Evolutionary conservation across 2,113 vertebrate species (phyloP).

Genomic region (zebrafish (Danio rerio)): GRCz12tu NC_133176.1:58749501-58750000

Average conservation of each 20-base stretch:
- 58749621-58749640: background rate
- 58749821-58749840: no score
- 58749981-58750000: no score
- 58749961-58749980: no score
- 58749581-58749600: background rate
- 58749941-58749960: no score
- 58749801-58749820: no score
- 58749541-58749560: background rate
- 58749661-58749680: slow-evolving; percentile 11
- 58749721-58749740: background rate
- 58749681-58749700: background rate
- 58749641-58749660: background rate
- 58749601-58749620: background rate
- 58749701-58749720: background rate
- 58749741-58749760: background rate
- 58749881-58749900: no score
- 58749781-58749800: no score
- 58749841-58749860: no score
- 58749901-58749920: no score
- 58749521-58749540: background rate
- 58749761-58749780: background rate
- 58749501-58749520: background rate
- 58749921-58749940: no score
- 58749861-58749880: no score
- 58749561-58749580: background rate